Evolutionary conservation across 2,797 vertebrate genomes (phyloP), one percentile per base, ranked within the genome.

Genomic region (Melanogrammus aeglefinus): DNA sequence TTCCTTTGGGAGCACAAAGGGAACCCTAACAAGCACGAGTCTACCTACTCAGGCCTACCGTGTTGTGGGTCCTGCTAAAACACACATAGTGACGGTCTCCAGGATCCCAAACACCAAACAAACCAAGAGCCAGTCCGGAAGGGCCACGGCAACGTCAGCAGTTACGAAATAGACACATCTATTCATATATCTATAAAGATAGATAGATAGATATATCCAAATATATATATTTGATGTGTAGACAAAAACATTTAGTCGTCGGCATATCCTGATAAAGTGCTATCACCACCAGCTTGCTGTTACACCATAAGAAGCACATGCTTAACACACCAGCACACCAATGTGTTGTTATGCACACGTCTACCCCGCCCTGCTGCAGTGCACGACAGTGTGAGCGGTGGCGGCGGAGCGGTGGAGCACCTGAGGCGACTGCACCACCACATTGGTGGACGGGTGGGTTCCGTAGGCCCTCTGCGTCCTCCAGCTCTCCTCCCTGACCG

Each of bases 391-490:
- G 71, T 35, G 71, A 36, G 5, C 6, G 35, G 35, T 7, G 6
- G 35, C 3, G 35, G 35, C 6, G 35, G 35, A 6, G 35, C 35
- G 6, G 35, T 3, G 35, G 35, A 36, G 35, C 80, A 95, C 94
- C 91, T 88, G 93, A 3, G 85, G 85, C 0, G 92, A 88, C 72
- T 87, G 88, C 72, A 95, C 92, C 0, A 95, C 82, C 76, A 95
- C 94, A 7, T 93, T 92, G 10, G 93, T 92, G 0, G 92, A 86
- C 0, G 74, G 92, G 3, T 88, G 86, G 2, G 57, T 1, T 1
- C 81, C 31, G 82, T 87, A 90, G 16, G 76, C 77, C 35, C 73
- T 76, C 44, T 91, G 90, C 29, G 80, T 81, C 77, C 78, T 93
- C 87, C 76, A 84, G 81, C 79, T 89, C 80, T 88, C 88, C 4